These are phyloP conservation scores for Schizothorax lantsangensis DNA, from an alignment of 2,797 vertebrate genomes.

Conservation along the genomic window DNA sequence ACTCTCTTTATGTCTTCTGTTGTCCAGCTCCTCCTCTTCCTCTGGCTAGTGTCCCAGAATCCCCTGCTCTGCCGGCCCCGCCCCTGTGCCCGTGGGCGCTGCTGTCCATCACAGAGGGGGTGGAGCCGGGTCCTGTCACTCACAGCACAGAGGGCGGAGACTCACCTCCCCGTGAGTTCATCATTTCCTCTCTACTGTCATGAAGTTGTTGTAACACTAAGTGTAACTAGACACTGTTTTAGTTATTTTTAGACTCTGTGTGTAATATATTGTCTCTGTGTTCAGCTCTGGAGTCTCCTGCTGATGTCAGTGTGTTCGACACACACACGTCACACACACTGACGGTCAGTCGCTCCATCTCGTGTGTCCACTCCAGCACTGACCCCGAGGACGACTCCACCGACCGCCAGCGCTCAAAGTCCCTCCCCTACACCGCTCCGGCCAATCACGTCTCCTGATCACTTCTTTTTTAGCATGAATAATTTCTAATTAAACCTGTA, in stretches of 20 bases:
- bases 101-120: slow-evolving; percentile 84
- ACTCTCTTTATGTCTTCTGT: neutral
- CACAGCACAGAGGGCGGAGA: slow-evolving; percentile 36
- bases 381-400: slow-evolving; percentile 70
- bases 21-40: slow-evolving; percentile 19
- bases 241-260: neutral
- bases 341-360: slow-evolving; percentile 67
- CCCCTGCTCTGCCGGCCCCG: slow-evolving; percentile 64
- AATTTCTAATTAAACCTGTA: neutral
- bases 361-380: slow-evolving; percentile 76
- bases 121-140: slow-evolving; percentile 73
- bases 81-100: slow-evolving; percentile 82
- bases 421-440: slow-evolving; percentile 81
- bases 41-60: slow-evolving; percentile 75
- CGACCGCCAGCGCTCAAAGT: slow-evolving; percentile 80
- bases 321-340: slow-evolving; percentile 57
- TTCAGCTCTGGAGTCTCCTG: slow-evolving; percentile 17
- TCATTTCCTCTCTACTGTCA: neutral
- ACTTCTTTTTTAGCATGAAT: neutral
- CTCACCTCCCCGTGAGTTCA: slow-evolving; percentile 48
- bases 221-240: too few species aligned
- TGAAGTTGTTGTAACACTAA: neutral
- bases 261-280: neutral
- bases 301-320: slow-evolving; percentile 48
- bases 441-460: slow-evolving; percentile 59